phyloP scores from a whole-genome alignment of 2,113 vertebrate genomes.

The Oncorhynchus gorbuscha region DNA sequence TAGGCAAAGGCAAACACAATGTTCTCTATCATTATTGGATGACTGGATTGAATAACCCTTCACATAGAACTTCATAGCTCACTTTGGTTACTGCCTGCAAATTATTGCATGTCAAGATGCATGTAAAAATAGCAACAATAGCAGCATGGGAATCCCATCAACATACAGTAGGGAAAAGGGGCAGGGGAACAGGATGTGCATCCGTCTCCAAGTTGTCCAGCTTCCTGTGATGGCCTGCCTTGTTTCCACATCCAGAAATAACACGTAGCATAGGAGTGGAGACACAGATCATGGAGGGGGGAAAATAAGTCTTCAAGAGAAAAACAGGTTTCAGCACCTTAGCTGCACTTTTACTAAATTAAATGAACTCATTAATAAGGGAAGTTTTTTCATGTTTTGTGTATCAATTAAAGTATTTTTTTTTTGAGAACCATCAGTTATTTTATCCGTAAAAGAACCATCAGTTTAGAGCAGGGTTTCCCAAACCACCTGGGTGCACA shows the following conservation, averaged over 20 bases:
- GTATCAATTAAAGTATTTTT: too few species aligned
- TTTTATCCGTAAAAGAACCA: too few species aligned
- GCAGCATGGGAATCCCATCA: not conserved
- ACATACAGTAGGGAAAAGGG: not conserved
- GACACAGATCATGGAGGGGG: not conserved
- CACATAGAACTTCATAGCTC: not conserved
- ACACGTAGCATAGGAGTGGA: not conserved
- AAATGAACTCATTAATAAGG: too few species aligned
- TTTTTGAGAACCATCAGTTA: too few species aligned
- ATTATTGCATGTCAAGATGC: not conserved
- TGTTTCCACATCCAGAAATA: slow-evolving; percentile 2
- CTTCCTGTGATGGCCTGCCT: not conserved
- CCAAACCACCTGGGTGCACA: too few species aligned
- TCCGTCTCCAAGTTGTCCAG: slow-evolving; percentile 3
- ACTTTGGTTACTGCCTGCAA: not conserved
- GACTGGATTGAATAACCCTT: too few species aligned
- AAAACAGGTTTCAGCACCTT: not conserved
- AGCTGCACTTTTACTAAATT: too few species aligned
- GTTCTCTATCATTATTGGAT: too few species aligned
- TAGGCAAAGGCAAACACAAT: too few species aligned
- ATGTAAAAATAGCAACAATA: not conserved
- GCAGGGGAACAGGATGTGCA: not conserved
- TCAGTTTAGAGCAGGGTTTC: too few species aligned
- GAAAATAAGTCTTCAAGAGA: not conserved
- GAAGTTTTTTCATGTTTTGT: too few species aligned